Base-by-base conservation (phyloP, 2,888 invertebrate species). In the Sericinus montela region DNA sequence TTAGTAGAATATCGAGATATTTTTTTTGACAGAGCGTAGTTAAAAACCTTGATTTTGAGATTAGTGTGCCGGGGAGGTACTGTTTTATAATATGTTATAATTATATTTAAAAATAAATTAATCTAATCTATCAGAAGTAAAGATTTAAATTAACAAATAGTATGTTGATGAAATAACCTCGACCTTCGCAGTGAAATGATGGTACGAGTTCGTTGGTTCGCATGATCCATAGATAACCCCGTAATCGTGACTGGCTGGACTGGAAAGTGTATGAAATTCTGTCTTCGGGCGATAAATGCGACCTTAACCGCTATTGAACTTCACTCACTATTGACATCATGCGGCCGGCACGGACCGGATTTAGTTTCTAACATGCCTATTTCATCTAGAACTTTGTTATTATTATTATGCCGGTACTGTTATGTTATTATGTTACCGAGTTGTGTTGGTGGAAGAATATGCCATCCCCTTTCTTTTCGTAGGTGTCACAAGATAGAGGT, bases 161-260 rank as follows among this genome's bases (percentile, higher is more conserved):
- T n/a, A n/a, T n/a, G n/a, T 25, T 38, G n/a, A 16, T 41, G 1
- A 32, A 48, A 10, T 13, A 40, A 29, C 34, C 10, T 34, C 16
- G 42, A 41, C 32, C 38, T 42, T 30, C 32, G 41, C 52, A 58
- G 56, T 57, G 55, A 58, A 56, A 57, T 55, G 59, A 52, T 50
- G 37, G 29, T 23, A 45, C 43, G 35, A 46, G 56, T 57, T 56
- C 53, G 50, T 56, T 60, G 54, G 34, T 53, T 52, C 35, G 49
- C 5, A 39, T 49, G 58, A 54, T 58, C 49, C 30, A 42, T 44
- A 51, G 57, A 59, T 59, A 58, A 58, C 51, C 55, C 32, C 29
- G 40, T 40, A 47, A 51, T 53, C 55, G 42, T 48, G 52, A 51
- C 47, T 46, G 28, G 48, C 50, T n/a, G 32, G 34, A 48, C 52